Conservation (phyloP, 1,140 invertebrate species). For the Sitobion miscanthi region DNA sequence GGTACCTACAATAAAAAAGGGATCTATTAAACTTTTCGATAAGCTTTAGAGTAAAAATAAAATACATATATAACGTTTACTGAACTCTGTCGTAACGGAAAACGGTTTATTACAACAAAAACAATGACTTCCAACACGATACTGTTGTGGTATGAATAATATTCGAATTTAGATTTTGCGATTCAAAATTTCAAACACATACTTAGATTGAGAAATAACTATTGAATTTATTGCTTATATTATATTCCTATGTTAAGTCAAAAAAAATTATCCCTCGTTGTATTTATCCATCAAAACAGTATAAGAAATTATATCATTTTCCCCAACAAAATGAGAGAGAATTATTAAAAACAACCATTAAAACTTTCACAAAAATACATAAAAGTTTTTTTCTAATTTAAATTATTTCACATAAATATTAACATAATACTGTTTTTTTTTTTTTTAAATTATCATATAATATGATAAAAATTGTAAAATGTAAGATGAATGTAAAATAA, state of each 20-base stretch:
- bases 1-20: background rate
- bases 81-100: background rate
- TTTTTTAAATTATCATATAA: background rate
- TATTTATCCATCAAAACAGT: background rate
- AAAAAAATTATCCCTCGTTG: background rate
- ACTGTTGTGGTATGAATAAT: background rate
- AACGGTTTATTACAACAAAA: background rate
- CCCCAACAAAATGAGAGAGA: background rate
- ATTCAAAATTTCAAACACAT: background rate
- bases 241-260: background rate
- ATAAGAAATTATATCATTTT: conserved; percentile 4
- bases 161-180: background rate
- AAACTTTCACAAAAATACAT: background rate
- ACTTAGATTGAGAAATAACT: background rate
- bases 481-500: background rate
- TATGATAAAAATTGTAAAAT: background rate
- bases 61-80: background rate
- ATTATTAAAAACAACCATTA: background rate
- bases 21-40: background rate
- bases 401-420: conserved; percentile 14
- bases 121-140: background rate
- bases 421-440: background rate
- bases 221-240: background rate
- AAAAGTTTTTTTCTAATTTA: background rate
- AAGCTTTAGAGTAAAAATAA: background rate